phyloP scores from a whole-genome alignment of 1,140 invertebrate genomes.

The Tetramorium simillimum region DNA sequence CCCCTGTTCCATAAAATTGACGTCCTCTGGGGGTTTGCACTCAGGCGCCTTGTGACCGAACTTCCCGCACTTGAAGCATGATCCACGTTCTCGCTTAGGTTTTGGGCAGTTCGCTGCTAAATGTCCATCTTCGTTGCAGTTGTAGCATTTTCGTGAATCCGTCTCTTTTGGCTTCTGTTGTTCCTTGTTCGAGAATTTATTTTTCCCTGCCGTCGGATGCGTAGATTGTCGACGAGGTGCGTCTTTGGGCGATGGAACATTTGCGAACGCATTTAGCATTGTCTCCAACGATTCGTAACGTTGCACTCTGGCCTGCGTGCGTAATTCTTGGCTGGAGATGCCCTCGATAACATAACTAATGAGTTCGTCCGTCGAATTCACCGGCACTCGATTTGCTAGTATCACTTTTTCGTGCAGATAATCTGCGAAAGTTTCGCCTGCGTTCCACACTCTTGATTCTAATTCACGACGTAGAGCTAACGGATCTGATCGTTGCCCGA shows the following conservation, averaged over 20 bases:
- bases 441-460: not conserved
- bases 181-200: too few relatives aligned
- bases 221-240: too few relatives aligned
- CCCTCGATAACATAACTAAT: not conserved
- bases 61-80: too few relatives aligned
- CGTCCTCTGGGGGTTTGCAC: too few relatives aligned
- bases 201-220: too few relatives aligned
- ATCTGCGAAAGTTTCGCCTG: not conserved
- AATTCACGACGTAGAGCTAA: not conserved
- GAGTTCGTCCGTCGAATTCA: not conserved
- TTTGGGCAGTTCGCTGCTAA: too few relatives aligned
- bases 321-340: not conserved
- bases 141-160: too few relatives aligned
- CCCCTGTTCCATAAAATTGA: too few relatives aligned
- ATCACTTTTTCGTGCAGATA: slow-evolving; percentile 13
- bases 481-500: not conserved
- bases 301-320: not conserved
- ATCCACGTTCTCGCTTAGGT: too few relatives aligned
- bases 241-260: not conserved
- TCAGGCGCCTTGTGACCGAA: too few relatives aligned
- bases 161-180: too few relatives aligned
- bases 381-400: not conserved
- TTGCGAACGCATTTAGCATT: not conserved
- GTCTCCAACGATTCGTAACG: not conserved
- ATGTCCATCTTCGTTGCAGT: too few relatives aligned